Evolutionary conservation across 2,113 vertebrate genomes (phyloP).

Genomic region (Takifugu bimaculatus): DNA sequence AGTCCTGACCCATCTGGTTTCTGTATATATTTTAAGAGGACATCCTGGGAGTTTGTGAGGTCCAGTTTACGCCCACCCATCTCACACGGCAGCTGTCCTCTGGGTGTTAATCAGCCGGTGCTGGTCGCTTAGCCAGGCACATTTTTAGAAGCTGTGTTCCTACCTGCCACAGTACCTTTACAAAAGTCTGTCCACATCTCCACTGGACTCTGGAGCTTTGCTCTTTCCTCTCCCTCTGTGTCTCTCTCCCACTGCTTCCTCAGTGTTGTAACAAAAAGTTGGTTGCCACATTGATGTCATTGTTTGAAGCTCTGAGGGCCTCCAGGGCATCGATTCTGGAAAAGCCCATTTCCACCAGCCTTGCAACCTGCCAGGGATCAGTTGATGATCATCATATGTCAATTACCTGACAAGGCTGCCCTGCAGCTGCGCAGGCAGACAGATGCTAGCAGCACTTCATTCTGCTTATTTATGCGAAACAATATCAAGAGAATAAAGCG

Average conservation of each 20-base stretch:
- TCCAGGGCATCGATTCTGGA: slow-evolving; percentile 90
- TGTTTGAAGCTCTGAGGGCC: slow-evolving; percentile 93
- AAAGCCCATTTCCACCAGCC: slow-evolving; percentile 98
- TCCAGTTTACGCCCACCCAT: slow-evolving; percentile 1
- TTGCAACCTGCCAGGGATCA: slow-evolving; percentile 78
- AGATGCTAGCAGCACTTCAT: background rate
- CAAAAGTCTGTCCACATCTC: no score
- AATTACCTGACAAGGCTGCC: background rate
- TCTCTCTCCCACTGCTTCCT: slow-evolving; percentile 35
- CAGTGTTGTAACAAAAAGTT: slow-evolving; percentile 97
- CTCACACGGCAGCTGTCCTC: background rate
- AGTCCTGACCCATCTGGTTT: slow-evolving; percentile 12
- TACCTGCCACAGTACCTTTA: no score
- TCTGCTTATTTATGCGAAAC: background rate
- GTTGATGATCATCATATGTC: slow-evolving; percentile 1
- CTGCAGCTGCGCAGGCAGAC: no score
- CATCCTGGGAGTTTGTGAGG: slow-evolving; percentile 12
- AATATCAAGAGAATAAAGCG: background rate
- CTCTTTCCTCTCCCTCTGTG: slow-evolving; percentile 1
- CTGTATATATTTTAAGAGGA: slow-evolving; percentile 1
- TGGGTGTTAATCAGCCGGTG: slow-evolving; percentile 24
- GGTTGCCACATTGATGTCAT: slow-evolving; percentile 96
- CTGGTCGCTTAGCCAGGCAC: slow-evolving; percentile 23
- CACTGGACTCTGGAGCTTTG: background rate
- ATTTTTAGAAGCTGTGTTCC: slow-evolving; percentile 23